Conservation (phyloP, 2,888 invertebrate species). For the Adelphocoris suturalis region DNA sequence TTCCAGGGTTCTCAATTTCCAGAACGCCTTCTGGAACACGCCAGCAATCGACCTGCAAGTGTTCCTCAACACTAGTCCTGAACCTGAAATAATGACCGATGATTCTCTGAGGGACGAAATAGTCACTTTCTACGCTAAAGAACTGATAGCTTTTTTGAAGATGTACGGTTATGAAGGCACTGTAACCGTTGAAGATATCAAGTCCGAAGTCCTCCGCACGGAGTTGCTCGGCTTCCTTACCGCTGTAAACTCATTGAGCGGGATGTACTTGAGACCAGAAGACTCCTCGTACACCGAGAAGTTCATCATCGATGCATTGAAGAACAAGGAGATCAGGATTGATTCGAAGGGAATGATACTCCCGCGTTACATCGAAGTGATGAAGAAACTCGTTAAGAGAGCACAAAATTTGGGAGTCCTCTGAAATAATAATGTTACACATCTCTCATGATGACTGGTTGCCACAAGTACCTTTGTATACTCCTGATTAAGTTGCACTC, state of each 20-base stretch:
- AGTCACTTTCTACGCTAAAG: conserved; percentile 12
- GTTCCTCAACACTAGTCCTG: conserved; percentile 72
- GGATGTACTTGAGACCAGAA: conserved; percentile 27
- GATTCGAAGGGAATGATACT: conserved; percentile 7
- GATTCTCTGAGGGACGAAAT: conserved; percentile 41
- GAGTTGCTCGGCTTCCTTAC: conserved; percentile 29
- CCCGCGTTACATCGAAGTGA: conserved; percentile 18
- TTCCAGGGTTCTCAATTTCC: conserved; percentile 51
- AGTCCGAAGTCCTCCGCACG: conserved; percentile 40
- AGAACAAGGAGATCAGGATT: conserved; percentile 46
- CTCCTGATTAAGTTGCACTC: not conserved
- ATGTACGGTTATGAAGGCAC: conserved; percentile 12
- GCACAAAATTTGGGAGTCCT: conserved; percentile 3
- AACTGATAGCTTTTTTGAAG: not conserved
- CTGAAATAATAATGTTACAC: not conserved
- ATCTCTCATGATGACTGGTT: not conserved
- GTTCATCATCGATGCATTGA: conserved; percentile 54
- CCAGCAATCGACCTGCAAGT: conserved; percentile 69
- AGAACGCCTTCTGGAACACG: conserved; percentile 69
- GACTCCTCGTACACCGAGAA: conserved; percentile 43
- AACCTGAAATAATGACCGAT: conserved; percentile 46
- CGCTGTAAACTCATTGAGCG: conserved; percentile 48
- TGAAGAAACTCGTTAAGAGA: conserved; percentile 46
- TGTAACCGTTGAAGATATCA: conserved; percentile 33
- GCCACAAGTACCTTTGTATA: not conserved